Evolutionary conservation across 2,888 invertebrate species (phyloP).

Genomic region (Nipponacmea schrenckii): DNA sequence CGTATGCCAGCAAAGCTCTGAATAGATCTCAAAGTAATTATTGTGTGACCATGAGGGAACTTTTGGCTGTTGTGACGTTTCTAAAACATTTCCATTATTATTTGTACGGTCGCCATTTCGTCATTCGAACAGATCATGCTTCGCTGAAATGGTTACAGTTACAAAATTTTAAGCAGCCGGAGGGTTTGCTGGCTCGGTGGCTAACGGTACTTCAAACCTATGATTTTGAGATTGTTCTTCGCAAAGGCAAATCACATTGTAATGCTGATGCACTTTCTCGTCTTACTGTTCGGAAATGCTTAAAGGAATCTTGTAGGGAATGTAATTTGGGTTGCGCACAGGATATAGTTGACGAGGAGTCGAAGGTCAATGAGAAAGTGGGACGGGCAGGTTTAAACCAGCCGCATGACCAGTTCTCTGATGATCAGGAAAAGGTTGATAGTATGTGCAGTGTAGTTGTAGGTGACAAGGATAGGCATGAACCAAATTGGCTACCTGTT

Average conservation of each 20-base stretch:
- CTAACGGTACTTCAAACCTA: not conserved
- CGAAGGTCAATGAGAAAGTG: no score
- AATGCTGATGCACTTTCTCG: not conserved
- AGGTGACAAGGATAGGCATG: not conserved
- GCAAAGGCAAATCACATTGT: not conserved
- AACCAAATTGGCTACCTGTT: not conserved
- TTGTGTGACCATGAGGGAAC: not conserved
- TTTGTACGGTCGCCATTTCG: not conserved
- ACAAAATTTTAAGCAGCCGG: not conserved
- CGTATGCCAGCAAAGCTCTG: not conserved
- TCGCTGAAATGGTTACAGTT: not conserved
- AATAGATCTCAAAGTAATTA: not conserved
- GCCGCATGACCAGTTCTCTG: no score
- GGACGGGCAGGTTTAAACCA: no score
- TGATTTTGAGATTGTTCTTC: not conserved
- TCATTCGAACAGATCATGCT: not conserved
- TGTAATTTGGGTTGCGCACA: no score
- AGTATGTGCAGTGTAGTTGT: no score
- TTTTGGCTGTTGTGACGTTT: not conserved
- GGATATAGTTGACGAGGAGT: no score
- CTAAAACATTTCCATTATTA: not conserved
- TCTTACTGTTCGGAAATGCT: not conserved
- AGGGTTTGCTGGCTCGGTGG: not conserved
- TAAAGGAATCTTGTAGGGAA: no score
- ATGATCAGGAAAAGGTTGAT: no score